These are phyloP conservation scores for Paramisgurnus dabryanus DNA, from an alignment of 2,113 vertebrate species.

Conservation along the genomic window DNA sequence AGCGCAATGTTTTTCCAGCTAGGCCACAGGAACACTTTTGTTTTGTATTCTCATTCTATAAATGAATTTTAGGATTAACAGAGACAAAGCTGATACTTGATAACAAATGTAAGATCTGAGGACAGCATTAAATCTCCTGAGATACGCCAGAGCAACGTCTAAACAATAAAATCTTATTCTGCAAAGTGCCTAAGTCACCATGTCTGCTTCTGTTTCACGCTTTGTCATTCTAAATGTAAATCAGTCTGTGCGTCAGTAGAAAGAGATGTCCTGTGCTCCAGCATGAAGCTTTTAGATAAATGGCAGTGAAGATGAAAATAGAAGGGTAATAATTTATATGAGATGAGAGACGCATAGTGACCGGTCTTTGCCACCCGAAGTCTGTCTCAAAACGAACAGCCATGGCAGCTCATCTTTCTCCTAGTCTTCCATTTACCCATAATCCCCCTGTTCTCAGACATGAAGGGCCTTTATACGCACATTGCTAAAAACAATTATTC, in stretches of 20 bases:
- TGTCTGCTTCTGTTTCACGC: slow-evolving; percentile 2
- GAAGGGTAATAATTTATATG: slow-evolving; percentile 36
- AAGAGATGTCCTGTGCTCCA: not conserved
- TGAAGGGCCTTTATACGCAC: too few relatives aligned
- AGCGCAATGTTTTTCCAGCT: too few relatives aligned
- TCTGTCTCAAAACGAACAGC: not conserved
- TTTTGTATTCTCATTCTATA: too few relatives aligned
- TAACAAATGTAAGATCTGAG: too few relatives aligned
- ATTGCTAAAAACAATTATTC: too few relatives aligned
- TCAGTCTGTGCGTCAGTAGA: slow-evolving; percentile 3
- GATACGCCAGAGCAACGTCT: too few relatives aligned
- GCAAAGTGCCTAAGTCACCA: not conserved
- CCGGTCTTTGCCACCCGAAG: slow-evolving; percentile 21
- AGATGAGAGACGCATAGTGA: slow-evolving; percentile 19
- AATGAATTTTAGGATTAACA: too few relatives aligned
- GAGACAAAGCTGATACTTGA: too few relatives aligned
- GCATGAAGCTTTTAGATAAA: slow-evolving; percentile 21
- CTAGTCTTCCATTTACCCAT: not conserved
- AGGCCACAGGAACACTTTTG: too few relatives aligned
- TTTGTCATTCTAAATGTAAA: slow-evolving; percentile 21
- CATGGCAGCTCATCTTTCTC: slow-evolving; percentile 21
- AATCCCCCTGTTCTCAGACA: not conserved
- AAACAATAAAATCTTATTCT: not conserved
- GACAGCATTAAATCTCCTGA: too few relatives aligned
- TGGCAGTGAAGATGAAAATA: slow-evolving; percentile 27